Evolutionary conservation across 2,113 vertebrate species (phyloP).

Genomic region (Paratilapia polleni): DNA sequence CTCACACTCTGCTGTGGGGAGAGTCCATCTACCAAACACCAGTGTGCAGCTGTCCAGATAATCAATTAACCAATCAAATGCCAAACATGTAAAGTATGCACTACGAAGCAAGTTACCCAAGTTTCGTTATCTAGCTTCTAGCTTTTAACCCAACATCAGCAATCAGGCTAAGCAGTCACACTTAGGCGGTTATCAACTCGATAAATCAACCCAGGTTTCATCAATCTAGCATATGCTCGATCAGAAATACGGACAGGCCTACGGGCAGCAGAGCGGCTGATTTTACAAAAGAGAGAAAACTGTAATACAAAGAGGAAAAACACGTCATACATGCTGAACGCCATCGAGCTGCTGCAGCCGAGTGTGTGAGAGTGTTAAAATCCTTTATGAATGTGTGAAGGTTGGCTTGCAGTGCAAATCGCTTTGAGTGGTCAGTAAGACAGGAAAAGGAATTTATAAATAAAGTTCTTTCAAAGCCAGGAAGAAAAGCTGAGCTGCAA

Average conservation of each 20-base stretch:
- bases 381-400: background rate
- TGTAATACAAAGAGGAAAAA: background rate
- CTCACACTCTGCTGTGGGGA: background rate
- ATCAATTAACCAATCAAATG: background rate
- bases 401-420: background rate
- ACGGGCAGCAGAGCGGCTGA: background rate
- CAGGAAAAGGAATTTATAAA: background rate
- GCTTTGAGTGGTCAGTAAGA: background rate
- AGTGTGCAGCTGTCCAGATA: background rate
- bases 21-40: rapidly evolving
- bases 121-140: too few species aligned
- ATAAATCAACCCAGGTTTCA: background rate
- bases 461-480: background rate
- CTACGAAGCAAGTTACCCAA: background rate
- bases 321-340: too few species aligned
- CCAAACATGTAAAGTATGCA: rapidly evolving
- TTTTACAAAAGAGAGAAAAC: background rate
- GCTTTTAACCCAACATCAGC: background rate
- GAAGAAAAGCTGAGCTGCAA: background rate
- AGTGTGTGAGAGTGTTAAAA: background rate
- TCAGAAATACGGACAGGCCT: background rate
- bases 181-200: background rate
- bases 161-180: background rate
- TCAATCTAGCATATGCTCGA: background rate
- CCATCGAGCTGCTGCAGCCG: too few species aligned